Base-by-base conservation (phyloP, 2,113 vertebrate species). In the Crotalus viridis region DNA sequence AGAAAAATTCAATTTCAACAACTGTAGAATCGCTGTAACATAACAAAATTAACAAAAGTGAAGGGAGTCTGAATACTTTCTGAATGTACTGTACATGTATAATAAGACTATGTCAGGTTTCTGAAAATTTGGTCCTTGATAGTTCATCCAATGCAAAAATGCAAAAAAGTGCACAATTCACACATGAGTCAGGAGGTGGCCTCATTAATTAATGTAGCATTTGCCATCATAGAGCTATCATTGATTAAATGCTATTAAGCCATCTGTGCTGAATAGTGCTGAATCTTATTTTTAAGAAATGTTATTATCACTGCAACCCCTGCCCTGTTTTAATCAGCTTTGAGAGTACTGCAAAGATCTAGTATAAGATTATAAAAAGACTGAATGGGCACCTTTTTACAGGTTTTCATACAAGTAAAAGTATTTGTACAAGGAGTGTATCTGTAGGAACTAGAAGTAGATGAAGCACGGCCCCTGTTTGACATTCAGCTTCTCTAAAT, bases 141-240 rank as follows among this genome's bases (percentile, higher is more conserved):
- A 61, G 3, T 81, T 89, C 39, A 81, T 51, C 10, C 8, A 51
- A 51, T 51, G 48, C 48, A 51, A 51, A 56, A 74, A 57, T 39
- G 1, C 5, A 24, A 64, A 64, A 74, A n/a, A 90, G 90, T 59
- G 24, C 87, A 13, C 6, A 0, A 0, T 96, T 96, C 93, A 90
- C 0, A 0, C 0, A 10, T 0, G 0, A 12, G 10, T 95, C 96
- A 89, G 95, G 91, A 93, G 96, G 89, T 96, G 97, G 96, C 96
- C 94, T 0, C 26, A 55, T 93, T 2, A 7, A 95, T 93, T 89
- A 96, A 85, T 1, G 0, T 89, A 91, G 69, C 1, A 0, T 89
- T 86, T 10, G 10, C 43, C 55, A 0, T 21, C 33, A 33, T 28
- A 0, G 87, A 0, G 0, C 64, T 90, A 24, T 5, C 59, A 2